Base-by-base conservation (phyloP, 2,113 vertebrate genomes). In the Strix aluco region DNA sequence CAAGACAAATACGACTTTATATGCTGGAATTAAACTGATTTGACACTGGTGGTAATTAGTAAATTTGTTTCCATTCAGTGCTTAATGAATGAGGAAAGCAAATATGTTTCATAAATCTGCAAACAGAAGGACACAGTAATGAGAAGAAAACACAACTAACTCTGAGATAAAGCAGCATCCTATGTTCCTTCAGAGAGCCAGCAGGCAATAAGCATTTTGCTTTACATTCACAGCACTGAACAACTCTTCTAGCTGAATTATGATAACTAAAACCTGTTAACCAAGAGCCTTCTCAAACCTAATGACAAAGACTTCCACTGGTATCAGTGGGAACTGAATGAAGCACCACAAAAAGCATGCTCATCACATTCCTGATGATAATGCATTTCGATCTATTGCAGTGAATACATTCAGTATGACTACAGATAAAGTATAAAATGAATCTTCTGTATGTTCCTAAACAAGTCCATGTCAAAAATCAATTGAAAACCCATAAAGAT, bases 81-180 rank as follows among this genome's bases (percentile, higher is more conserved):
- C 67, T 88, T 96, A 96, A 93, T 91, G 82, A 90, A 92, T 91
- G 75, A 93, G 61, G 69, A 92, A 92, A 92, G 57, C 86, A 95
- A 93, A 91, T 92, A 88, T 40, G 85, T 54, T 96, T 80, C 66
- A 77, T 61, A 82, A 88, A 84, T 87, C 78, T 81, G 58, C 74
- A 90, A 91, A 59, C 78, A 94, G 87, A 72, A 92, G 73, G 40
- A 63, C 54, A 34, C 8, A 61, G 9, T 91, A 95, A 95, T 72
- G 87, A 90, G 70, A 85, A 87, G 66, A 65, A 89, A 92, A 80
- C 66, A 91, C 62, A 85, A 46, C 55, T 44, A 89, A 65, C 15
- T 65, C 44, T 19, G 58, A 96, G 69, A 71, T 55, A 87, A 67
- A 87, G 51, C 40, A 79, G n/a, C 30, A 75, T 23, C 52, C 21